Evolutionary conservation across 2,888 invertebrate species (phyloP), one percentile per base, ranked within the genome.

Genomic region (Eucera pruinosa): DNA sequence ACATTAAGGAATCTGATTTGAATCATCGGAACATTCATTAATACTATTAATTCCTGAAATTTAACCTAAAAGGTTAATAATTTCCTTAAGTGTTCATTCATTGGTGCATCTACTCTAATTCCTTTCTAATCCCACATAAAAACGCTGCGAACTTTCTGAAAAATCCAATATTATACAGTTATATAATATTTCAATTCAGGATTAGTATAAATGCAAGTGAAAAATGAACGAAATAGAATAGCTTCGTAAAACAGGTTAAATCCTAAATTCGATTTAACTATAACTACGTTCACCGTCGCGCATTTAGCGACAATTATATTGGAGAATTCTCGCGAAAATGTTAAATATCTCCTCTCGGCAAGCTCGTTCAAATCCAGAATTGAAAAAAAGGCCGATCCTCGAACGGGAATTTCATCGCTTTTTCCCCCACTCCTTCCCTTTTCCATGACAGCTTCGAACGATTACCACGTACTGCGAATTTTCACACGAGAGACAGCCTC

Each of bases 381-480:
- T 66, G 36, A 57, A 48, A 58, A 45, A 47, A 58, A 36, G 18
- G 64, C 27, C 23, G 58, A 52, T 47, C 52, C 47, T 33, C 65
- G 54, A 60, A 68, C 36, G 36, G 36, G 36, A 39, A 75, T 58
- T 66, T 48, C 39, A 66, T 47, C 36, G 45, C 30, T 33, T 33
- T 45, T 33, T 36, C 25, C 2, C 43, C 9, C 27, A 9, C 27
- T 13, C 25, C 36, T 4, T n/a, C 36, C 18, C 36, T 60, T 75
- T 71, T 68, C 39, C 11, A 39, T 47, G 41, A 41, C 45, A 39
- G 60, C 47, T n/a, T 66, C 75, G 48, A 75, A 73, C 75, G 75
- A 75, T 75, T 73, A 75, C 75, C 54, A 58, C 76, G 55, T 66
- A 76, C 67, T 43, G 75, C 67, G 61, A 67, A 74, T 76, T 76